These are phyloP conservation scores for Melanotaenia duboulayi DNA, from an alignment of 2,113 vertebrate species.

Conservation along the genomic window DNA sequence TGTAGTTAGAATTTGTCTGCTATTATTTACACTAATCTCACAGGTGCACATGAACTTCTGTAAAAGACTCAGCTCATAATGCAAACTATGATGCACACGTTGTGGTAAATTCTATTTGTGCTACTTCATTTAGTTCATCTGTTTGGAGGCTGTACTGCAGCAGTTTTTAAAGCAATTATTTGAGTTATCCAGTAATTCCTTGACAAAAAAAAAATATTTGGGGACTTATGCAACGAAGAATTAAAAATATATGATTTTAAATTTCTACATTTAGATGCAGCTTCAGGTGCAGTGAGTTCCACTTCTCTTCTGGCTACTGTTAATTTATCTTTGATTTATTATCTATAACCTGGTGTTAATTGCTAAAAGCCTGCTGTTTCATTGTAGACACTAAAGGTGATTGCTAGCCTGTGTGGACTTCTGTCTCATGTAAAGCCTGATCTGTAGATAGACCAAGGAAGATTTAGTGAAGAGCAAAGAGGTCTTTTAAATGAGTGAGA, in stretches of 20 bases:
- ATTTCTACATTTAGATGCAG: not conserved
- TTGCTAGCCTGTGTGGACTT: slow-evolving; percentile 67
- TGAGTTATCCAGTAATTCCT: not conserved
- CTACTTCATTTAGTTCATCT: slow-evolving; percentile 13
- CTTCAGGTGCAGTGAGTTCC: slow-evolving; percentile 13
- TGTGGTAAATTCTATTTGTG: too few relatives aligned
- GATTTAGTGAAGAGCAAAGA: slow-evolving; percentile 74
- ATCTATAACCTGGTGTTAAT: slow-evolving; percentile 50
- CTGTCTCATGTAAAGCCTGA: slow-evolving; percentile 65
- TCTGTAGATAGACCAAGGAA: slow-evolving; percentile 65
- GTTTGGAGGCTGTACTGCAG: slow-evolving; percentile 1
- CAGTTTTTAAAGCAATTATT: not conserved
- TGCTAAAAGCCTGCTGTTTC: slow-evolving; percentile 60
- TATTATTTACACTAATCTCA: slow-evolving; percentile 34
- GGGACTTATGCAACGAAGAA: not conserved
- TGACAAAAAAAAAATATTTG: slow-evolving; percentile 11
- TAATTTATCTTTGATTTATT: slow-evolving; percentile 50
- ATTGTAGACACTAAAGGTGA: slow-evolving; percentile 64
- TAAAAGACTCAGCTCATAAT: too few relatives aligned
- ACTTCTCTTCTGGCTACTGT: slow-evolving; percentile 4
- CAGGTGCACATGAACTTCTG: slow-evolving; percentile 4
- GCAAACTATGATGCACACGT: too few relatives aligned
- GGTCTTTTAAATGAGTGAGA: slow-evolving; percentile 80
- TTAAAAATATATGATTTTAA: not conserved
- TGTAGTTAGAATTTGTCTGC: not conserved